Percentiles rank a stretch among this genome's conserved stretches.
Evolutionary conservation across 2,888 invertebrate species (phyloP).

Genomic region (Gymnosoma rotundatum): DNA sequence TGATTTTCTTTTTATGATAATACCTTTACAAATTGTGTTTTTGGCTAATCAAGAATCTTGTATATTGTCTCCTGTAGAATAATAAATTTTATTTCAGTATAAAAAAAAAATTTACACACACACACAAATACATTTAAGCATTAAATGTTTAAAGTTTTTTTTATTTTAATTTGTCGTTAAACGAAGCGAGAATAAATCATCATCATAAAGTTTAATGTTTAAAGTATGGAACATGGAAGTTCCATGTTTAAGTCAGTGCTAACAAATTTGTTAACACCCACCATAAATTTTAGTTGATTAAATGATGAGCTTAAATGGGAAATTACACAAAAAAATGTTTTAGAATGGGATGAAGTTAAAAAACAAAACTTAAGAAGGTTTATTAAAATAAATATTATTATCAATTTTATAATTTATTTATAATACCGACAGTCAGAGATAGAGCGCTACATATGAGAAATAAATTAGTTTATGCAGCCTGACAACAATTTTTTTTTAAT

Average conservation of each 20-base stretch:
- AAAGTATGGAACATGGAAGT: neutral
- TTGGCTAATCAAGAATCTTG: slow-evolving; percentile 63
- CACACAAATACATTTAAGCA: neutral
- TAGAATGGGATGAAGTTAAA: too few species aligned
- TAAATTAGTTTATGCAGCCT: too few species aligned
- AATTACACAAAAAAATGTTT: too few species aligned
- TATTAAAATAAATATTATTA: too few species aligned
- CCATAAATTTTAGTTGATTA: slow-evolving; percentile 13
- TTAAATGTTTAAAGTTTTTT: slow-evolving; percentile 23
- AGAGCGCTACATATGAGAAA: too few species aligned
- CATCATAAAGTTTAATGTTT: slow-evolving; percentile 40
- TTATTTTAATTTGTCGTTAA: slow-evolving; percentile 35
- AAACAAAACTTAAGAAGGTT: too few species aligned
- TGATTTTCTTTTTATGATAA: slow-evolving; percentile 57
- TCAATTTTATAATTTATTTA: too few species aligned
- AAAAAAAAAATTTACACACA: neutral
- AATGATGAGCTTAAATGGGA: neutral
- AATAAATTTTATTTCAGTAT: slow-evolving; percentile 54
- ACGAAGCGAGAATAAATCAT: slow-evolving; percentile 50
- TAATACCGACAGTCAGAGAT: too few species aligned
- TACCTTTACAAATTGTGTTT: slow-evolving; percentile 56
- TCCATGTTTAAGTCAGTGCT: slow-evolving; percentile 11
- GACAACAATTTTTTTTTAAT: too few species aligned
- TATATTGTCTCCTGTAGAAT: slow-evolving; percentile 39
- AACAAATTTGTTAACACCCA: slow-evolving; percentile 38